phyloP scores from a whole-genome alignment of 2,888 invertebrate genomes.

The Lasioglossum lativentre region DNA sequence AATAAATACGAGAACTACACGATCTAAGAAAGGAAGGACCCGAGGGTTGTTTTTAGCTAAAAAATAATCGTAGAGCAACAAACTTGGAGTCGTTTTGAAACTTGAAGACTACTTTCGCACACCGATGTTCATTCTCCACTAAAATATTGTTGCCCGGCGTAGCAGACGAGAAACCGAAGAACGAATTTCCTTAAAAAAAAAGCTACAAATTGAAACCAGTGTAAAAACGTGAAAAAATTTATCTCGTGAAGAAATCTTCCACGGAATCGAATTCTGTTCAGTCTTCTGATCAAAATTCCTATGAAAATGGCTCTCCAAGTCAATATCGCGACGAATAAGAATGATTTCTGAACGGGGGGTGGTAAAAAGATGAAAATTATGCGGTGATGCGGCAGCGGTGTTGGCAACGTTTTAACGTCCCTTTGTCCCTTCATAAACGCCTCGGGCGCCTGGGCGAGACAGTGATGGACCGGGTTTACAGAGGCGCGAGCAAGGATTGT shows the following conservation, averaged over 20 bases:
- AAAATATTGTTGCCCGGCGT: background rate
- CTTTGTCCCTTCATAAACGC: conserved; percentile 4
- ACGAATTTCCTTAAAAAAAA: background rate
- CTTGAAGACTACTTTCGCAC: background rate
- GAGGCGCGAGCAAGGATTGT: conserved; percentile 54
- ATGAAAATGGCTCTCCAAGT: no score
- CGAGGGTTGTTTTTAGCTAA: background rate
- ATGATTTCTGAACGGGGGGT: background rate
- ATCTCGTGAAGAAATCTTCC: background rate
- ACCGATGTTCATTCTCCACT: background rate
- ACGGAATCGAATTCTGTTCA: no score
- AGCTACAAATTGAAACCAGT: rapidly evolving
- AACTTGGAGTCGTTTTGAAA: background rate
- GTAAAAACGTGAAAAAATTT: background rate
- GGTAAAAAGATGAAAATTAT: background rate
- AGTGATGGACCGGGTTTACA: conserved; percentile 26
- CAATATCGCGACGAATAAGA: no score
- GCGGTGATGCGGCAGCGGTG: background rate
- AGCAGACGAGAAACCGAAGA: rapidly evolving
- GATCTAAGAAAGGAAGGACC: no score
- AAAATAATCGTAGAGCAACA: background rate
- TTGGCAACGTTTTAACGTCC: conserved; percentile 15
- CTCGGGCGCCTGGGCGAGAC: background rate
- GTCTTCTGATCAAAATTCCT: no score
- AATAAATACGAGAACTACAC: no score